These are phyloP conservation scores for Ladona fulva DNA, from an alignment of 1,140 invertebrate genomes.

Conservation along the genomic window DNA sequence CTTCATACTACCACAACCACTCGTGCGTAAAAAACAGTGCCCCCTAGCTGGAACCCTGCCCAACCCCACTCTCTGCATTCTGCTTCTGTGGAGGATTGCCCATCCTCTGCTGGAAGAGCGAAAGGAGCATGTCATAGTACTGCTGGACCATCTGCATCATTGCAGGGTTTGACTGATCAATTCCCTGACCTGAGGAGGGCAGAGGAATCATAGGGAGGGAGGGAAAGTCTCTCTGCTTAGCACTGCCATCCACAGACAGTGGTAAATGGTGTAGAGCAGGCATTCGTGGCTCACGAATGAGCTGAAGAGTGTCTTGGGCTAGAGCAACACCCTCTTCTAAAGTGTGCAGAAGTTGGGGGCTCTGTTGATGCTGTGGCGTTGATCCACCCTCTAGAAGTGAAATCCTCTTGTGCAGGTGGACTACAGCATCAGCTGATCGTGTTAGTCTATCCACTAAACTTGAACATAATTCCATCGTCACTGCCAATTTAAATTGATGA, in stretches of 20 bases:
- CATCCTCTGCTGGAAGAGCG: conserved; percentile 53
- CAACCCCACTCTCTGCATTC: neutral
- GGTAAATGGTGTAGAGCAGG: neutral
- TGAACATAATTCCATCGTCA: conserved; percentile 51
- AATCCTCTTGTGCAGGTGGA: conserved; percentile 51
- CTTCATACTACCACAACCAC: too few species aligned
- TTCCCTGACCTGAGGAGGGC: neutral
- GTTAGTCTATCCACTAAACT: conserved; percentile 53
- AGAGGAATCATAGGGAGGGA: neutral
- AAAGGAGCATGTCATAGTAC: conserved; percentile 50
- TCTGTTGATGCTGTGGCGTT: neutral
- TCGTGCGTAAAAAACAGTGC: too few species aligned
- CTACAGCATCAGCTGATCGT: conserved; percentile 52
- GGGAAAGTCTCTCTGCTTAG: neutral
- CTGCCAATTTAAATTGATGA: too few species aligned
- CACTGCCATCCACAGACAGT: neutral
- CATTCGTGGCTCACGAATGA: neutral
- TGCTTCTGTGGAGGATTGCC: conserved; percentile 21
- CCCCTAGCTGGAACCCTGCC: neutral
- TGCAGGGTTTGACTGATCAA: neutral
- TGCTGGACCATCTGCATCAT: conserved; percentile 54
- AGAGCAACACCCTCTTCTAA: neutral
- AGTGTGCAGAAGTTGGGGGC: neutral
- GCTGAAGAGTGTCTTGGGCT: neutral
- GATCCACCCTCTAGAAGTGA: conserved; percentile 28